Conservation (phyloP, 2,888 invertebrate genomes). For the Thumatha senex region DNA sequence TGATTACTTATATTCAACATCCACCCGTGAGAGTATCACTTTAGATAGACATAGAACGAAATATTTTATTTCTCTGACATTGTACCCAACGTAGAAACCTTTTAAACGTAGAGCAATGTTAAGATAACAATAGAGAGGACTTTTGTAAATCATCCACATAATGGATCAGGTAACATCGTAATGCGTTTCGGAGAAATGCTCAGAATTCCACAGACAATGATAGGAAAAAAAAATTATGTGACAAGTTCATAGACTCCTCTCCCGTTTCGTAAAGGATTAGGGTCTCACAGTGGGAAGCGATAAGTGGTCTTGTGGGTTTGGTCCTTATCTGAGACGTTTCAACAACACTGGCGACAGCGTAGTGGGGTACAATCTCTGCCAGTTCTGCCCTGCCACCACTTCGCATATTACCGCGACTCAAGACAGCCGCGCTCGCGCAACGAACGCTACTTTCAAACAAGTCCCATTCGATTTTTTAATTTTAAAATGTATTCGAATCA, state of each 20-base stretch:
- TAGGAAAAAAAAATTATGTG: slow-evolving; percentile 53
- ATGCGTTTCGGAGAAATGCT: slow-evolving; percentile 38
- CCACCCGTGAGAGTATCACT: not conserved
- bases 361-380: slow-evolving; percentile 58
- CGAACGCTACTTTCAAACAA: slow-evolving; percentile 48
- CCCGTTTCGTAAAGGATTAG: slow-evolving; percentile 61
- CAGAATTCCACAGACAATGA: slow-evolving; percentile 51
- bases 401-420: slow-evolving; percentile 61
- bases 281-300: slow-evolving; percentile 66
- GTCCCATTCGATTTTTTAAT: slow-evolving; percentile 46
- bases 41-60: slow-evolving; percentile 11
- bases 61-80: slow-evolving; percentile 11
- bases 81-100: slow-evolving; percentile 1
- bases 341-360: slow-evolving; percentile 50
- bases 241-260: slow-evolving; percentile 68
- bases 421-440: slow-evolving; percentile 67
- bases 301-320: slow-evolving; percentile 46
- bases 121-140: slow-evolving; percentile 16
- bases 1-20: not conserved
- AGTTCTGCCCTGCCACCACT: slow-evolving; percentile 42
- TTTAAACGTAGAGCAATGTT: slow-evolving; percentile 12
- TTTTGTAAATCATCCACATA: slow-evolving; percentile 29
- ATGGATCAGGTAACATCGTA: slow-evolving; percentile 35
- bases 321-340: slow-evolving; percentile 74
- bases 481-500: slow-evolving; percentile 67